Evolutionary conservation across 2,888 invertebrate species (phyloP).

Genomic region (Chorisops tibialis): DNA sequence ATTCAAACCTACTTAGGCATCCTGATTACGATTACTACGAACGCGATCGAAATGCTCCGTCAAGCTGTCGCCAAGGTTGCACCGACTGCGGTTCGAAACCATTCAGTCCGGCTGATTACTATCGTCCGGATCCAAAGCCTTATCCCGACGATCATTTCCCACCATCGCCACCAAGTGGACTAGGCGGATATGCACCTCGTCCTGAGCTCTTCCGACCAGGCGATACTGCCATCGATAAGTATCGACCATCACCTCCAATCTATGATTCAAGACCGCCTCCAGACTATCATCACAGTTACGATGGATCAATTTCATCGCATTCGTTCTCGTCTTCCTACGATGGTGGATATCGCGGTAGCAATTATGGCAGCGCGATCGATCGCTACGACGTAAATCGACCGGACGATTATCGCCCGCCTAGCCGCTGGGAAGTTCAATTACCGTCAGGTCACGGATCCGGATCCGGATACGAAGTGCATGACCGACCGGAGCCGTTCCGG

Average conservation of each 20-base stretch:
- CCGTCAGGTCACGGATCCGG: slow-evolving; percentile 37
- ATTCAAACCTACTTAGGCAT: slow-evolving; percentile 52
- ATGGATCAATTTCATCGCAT: slow-evolving; percentile 45
- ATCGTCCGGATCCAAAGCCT: slow-evolving; percentile 43
- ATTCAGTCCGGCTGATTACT: slow-evolving; percentile 42
- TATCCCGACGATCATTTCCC: slow-evolving; percentile 38
- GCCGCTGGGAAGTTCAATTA: slow-evolving; percentile 45
- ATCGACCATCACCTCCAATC: slow-evolving; percentile 39
- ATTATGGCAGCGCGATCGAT: slow-evolving; percentile 44
- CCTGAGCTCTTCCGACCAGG: slow-evolving; percentile 41
- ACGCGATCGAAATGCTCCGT: slow-evolving; percentile 68
- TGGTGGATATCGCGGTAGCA: slow-evolving; percentile 35
- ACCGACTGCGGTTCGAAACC: slow-evolving; percentile 45
- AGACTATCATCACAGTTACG: slow-evolving; percentile 42
- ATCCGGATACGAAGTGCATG: slow-evolving; percentile 45
- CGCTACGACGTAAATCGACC: slow-evolving; percentile 45
- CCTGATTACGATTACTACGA: slow-evolving; percentile 79
- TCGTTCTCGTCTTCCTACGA: slow-evolving; percentile 39
- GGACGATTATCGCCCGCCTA: slow-evolving; percentile 38
- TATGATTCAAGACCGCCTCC: slow-evolving; percentile 41
- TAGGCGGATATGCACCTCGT: slow-evolving; percentile 34
- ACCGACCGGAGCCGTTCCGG: slow-evolving; percentile 42
- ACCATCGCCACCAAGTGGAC: slow-evolving; percentile 34
- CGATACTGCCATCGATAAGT: slow-evolving; percentile 41
- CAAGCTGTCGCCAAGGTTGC: slow-evolving; percentile 55